These are phyloP conservation scores for Lamellibrachia columna DNA, from an alignment of 2,888 invertebrate genomes.

Conservation along the genomic window DNA sequence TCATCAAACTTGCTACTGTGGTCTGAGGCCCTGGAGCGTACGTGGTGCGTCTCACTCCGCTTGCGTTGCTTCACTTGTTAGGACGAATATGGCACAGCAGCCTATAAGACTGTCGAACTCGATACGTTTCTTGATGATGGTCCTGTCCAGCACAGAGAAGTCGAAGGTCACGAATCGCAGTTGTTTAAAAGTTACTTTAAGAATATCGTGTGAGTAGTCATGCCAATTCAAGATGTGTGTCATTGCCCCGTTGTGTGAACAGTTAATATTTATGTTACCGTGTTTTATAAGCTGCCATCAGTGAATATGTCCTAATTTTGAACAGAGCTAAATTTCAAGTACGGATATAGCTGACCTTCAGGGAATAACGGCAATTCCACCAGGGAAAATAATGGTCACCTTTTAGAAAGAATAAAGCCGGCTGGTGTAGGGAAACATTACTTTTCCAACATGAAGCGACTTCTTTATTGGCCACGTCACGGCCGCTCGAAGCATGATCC, in stretches of 20 bases:
- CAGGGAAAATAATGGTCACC: too few species aligned
- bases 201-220: slow-evolving; percentile 27
- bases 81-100: slow-evolving; percentile 63
- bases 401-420: too few species aligned
- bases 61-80: not conserved
- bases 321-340: too few species aligned
- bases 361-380: too few species aligned
- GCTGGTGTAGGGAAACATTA: too few species aligned
- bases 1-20: not conserved
- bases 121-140: slow-evolving; percentile 59
- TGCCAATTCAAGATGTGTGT: not conserved
- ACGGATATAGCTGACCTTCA: too few species aligned
- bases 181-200: slow-evolving; percentile 61
- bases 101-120: slow-evolving; percentile 64
- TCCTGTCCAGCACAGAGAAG: slow-evolving; percentile 62
- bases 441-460: too few species aligned
- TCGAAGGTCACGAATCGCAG: slow-evolving; percentile 58
- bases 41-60: not conserved
- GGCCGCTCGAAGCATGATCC: too few species aligned
- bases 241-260: not conserved
- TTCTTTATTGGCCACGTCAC: too few species aligned
- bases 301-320: not conserved
- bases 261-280: not conserved
- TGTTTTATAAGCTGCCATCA: not conserved
- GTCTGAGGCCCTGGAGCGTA: not conserved